Evolutionary conservation across 2,888 invertebrate species (phyloP), one percentile per base, ranked within the genome.

Genomic region (Cylindroiulus punctatus): DNA sequence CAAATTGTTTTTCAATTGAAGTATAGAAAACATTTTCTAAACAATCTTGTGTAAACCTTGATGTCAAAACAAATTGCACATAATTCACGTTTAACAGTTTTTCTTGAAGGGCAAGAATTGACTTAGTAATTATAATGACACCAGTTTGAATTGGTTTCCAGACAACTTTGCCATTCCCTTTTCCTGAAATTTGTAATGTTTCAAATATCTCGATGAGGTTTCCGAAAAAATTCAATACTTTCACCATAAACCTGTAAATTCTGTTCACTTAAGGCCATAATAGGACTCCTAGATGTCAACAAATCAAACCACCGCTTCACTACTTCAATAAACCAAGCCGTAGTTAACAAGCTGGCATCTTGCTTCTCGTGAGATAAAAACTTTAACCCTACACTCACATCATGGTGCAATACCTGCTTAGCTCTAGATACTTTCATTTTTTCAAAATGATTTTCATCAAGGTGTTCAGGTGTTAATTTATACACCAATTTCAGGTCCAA

Each of bases 331-430:
- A 57, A 57, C 57, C 57, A 57, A 26, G 65, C 65, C 12, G 22
- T 26, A 26, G 65, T 57, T 57, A 57, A n/a, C n/a, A n/a, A 57
- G n/a, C 22, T 57, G n/a, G n/a, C 57, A 19, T 57, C n/a, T n/a
- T 57, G 57, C n/a, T 57, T 57, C n/a, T 57, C 57, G 8, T 3
- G 26, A 65, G 65, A 22, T 65, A 65, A 8, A 65, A 26, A 65
- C 26, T 57, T 57, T n/a, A 57, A 57, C 52, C 52, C 52, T n/a
- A 57, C 52, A 19, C 52, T 57, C n/a, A 57, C n/a, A 57, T 57
- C 52, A n/a, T 57, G 52, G 52, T 57, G 19, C n/a, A 57, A n/a
- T 57, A 57, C 52, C 52, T 57, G 52, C 52, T 57, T 57, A 57
- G 52, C 52, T n/a, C n/a, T 57, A 3, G 65, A 65, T 26, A 65